A percentile compares a stretch with the other conserved stretches of the same genome.
phyloP scores from a whole-genome alignment of 2,113 vertebrate species.

The Aleadryas rufinucha region DNA sequence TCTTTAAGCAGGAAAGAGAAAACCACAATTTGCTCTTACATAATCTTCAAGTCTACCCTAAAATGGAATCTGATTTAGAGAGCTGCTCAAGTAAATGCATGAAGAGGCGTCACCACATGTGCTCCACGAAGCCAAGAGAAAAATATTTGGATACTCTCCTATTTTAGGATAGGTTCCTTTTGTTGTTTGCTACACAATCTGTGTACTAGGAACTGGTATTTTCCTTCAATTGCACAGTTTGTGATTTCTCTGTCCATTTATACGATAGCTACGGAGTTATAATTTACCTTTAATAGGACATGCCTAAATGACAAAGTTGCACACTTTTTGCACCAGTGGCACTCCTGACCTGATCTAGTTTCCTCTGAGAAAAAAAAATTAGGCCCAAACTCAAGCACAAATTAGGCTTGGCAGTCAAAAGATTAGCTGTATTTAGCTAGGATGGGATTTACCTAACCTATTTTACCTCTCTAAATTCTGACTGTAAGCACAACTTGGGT shows the following conservation, averaged over 20 bases:
- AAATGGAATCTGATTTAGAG: conserved; percentile 37
- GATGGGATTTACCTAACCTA: neutral
- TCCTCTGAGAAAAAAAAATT: neutral
- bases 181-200: conserved; percentile 17
- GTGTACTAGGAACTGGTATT: neutral
- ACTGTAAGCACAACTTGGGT: neutral
- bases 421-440: neutral
- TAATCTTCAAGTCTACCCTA: conserved; percentile 7
- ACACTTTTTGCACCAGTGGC: neutral
- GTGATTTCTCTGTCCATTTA: neutral
- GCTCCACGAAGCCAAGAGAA: neutral
- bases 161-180: conserved; percentile 25
- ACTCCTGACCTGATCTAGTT: neutral
- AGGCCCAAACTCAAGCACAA: neutral
- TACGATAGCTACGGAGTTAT: neutral
- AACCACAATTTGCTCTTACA: neutral
- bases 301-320: neutral
- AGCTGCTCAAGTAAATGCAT: conserved; percentile 7
- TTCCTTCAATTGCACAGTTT: neutral
- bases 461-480: neutral
- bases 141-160: neutral
- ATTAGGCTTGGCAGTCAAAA: neutral
- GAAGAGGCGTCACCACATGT: neutral
- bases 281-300: neutral
- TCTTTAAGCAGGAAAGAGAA: neutral